Conservation (phyloP, 2,888 invertebrate genomes). For the Eilema sororculum region DNA sequence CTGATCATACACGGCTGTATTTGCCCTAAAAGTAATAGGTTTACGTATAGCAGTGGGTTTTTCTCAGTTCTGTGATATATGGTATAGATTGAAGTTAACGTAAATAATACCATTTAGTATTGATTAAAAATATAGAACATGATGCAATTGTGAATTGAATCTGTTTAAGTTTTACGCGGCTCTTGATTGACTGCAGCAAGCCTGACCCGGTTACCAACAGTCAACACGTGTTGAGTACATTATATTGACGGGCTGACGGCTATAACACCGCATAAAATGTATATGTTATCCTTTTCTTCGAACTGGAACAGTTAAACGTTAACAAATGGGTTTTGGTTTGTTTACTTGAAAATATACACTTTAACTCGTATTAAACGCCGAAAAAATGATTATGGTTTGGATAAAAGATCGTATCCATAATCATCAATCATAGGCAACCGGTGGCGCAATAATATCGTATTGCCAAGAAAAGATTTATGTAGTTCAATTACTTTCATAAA, state of each 20-base stretch:
- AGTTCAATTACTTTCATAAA: too few species aligned
- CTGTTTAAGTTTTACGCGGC: constrained; percentile 68
- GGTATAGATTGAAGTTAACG: background rate
- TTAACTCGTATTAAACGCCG: background rate
- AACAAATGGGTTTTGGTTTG: constrained; percentile 7
- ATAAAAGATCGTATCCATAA: background rate
- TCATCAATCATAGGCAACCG: background rate
- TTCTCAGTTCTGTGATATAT: background rate
- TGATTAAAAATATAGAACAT: constrained; percentile 19
- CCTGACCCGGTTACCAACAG: constrained; percentile 66
- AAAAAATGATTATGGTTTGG: background rate
- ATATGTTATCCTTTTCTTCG: constrained; percentile 40
- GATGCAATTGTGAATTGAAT: constrained; percentile 48
- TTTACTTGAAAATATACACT: constrained; percentile 30
- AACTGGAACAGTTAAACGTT: constrained; percentile 45
- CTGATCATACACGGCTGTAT: too few species aligned
- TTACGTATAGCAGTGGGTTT: background rate
- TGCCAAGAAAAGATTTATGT: background rate
- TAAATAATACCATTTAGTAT: background rate
- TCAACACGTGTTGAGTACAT: constrained; percentile 69
- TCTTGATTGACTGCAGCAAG: constrained; percentile 71
- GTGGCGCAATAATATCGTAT: background rate
- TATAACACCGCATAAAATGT: constrained; percentile 38
- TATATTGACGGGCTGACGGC: constrained; percentile 53
- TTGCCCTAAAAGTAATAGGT: background rate